Base-by-base conservation (phyloP, 1,140 invertebrate genomes). In the Asobara japonica region DNA sequence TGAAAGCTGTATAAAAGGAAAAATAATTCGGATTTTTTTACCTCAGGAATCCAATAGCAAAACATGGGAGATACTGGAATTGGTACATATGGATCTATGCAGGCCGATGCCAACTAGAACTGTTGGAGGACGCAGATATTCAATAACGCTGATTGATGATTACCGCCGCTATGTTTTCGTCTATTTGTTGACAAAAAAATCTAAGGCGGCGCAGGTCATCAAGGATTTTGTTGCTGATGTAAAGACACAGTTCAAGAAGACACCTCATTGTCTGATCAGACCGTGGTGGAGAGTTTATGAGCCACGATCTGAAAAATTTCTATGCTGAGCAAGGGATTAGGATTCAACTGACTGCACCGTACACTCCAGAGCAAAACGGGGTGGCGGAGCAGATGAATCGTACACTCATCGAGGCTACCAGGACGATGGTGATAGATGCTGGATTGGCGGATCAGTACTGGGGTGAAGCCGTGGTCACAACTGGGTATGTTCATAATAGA, bases 391-490 rank as follows among this genome's bases (percentile, higher is more conserved):
- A 29, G 13, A 48, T 20, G 13, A 68, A 82, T 74, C 70, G 79
- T 65, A 82, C 73, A 29, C 41, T 77, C 11, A 71, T 80, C 7
- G 84, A 87, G 65, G 76, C 65, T 62, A 78, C 83, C 3, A 68
- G 77, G 31, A 73, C 73, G 61, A 76, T 87, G 79, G 68, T 87
- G n/a, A 8, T 73, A 20, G 73, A 76, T 60, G 74, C 80, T 56
- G 71, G 78, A 2, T 38, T 88, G 33, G 48, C 60, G 5, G 73
- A 81, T 16, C 64, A 60, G 10, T 83, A 79, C 68, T 88, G 87
- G 87, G 85, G 77, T 3, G 87, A 88, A 76, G 83, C 87, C n/a
- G 70, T 83, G 6, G 65, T 73, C 10, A 86, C 82, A 3, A 82
- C 82, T 10, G 73, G 65, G n/a, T 83, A 86, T 73, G 65, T 87